Base-by-base conservation (phyloP, 2,888 invertebrate genomes). In the Himalopsyche kuldschensis region DNA sequence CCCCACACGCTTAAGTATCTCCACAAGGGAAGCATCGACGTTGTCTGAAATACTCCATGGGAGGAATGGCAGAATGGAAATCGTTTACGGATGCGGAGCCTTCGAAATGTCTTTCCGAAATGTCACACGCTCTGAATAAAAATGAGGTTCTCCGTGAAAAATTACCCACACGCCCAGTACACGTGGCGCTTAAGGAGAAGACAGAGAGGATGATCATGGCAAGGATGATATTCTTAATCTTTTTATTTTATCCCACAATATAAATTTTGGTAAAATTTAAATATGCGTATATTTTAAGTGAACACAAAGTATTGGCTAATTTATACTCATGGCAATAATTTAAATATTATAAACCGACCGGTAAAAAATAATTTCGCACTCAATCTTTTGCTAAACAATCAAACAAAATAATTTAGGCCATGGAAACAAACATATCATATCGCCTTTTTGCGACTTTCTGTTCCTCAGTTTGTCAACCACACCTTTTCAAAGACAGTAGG, bases 61-160 rank as follows among this genome's bases (percentile, higher is more conserved):
- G 69, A 69, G 69, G 69, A 69, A 27, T 75, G 31, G 80, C 30
- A 77, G 85, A 83, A 86, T 83, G 85, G 82, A 84, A 86, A 86
- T 83, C 86, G 85, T 85, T 86, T 85, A 85, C 86, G 84, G 81
- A 85, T 84, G 83, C 84, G 85, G 81, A 82, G 83, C 82, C 85
- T 86, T 86, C 86, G 85, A 86, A 85, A 86, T 84, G 86, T 86
- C 86, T 84, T 86, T 86, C 81, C 83, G 81, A 82, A 82, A 85
- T 85, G 85, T 84, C 84, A 82, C 85, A 84, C 80, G 85, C 80
- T 55, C 83, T 86, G 86, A 86, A 86, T 86, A 86, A 86, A 86
- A 86, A 86, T 86, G 86, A 86, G 85, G 82, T 84, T 48, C 80
- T 84, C 79, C 77, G 79, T 86, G 86, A 86, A 86, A 86, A 86